phyloP scores from a whole-genome alignment of 1,140 invertebrate genomes.

The Pseudobourletiella spinata region DNA sequence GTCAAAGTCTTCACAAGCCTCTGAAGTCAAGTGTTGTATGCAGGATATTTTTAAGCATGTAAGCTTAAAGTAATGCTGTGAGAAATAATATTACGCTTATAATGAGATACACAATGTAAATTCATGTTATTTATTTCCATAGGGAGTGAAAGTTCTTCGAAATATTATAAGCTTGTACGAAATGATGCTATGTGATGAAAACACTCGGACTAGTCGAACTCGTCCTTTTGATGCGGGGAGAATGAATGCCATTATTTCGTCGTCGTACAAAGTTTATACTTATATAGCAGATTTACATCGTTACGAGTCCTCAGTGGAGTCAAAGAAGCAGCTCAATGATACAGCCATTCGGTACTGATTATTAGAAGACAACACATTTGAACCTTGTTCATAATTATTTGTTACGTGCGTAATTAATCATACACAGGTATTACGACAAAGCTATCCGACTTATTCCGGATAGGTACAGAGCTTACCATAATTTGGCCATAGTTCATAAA shows the following conservation, averaged over 20 bases:
- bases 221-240: too few relatives aligned
- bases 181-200: too few relatives aligned
- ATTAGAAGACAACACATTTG: neutral
- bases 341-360: neutral
- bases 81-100: neutral
- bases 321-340: neutral
- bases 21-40: neutral
- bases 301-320: neutral
- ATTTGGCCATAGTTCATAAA: neutral
- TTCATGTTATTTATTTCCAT: too few relatives aligned
- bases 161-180: too few relatives aligned
- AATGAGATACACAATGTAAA: too few relatives aligned
- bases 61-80: neutral
- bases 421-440: conserved; percentile 7
- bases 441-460: neutral
- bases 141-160: too few relatives aligned
- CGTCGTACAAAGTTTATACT: conserved; percentile 1
- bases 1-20: neutral
- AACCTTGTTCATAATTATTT: too few relatives aligned
- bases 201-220: too few relatives aligned
- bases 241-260: neutral
- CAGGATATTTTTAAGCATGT: neutral
- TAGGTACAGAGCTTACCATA: conserved; percentile 2
- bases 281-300: conserved; percentile 1
- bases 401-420: too few relatives aligned